These are phyloP conservation scores for Halcyon badia DNA, from an alignment of 2,797 vertebrate genomes.

Conservation along the genomic window DNA sequence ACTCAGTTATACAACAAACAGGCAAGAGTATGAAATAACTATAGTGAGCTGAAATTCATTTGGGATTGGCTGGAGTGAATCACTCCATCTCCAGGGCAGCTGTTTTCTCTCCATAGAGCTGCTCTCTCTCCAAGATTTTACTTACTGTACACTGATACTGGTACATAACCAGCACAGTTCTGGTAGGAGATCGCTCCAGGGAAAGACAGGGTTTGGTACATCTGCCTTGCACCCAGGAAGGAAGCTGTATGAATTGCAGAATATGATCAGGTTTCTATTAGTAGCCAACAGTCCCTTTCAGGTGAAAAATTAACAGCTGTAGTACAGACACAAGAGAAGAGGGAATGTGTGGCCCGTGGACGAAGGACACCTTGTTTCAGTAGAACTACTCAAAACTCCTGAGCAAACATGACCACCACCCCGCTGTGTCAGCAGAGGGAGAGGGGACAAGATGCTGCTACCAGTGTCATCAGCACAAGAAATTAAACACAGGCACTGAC, in stretches of 20 bases:
- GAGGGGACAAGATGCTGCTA: neutral
- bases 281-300: neutral
- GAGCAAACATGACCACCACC: neutral
- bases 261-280: neutral
- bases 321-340: neutral
- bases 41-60: slow-evolving; percentile 2
- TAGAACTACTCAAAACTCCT: neutral
- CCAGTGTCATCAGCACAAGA: neutral
- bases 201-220: neutral
- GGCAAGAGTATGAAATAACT: slow-evolving; percentile 22
- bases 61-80: slow-evolving; percentile 25
- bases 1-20: slow-evolving; percentile 46
- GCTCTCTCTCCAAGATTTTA: neutral
- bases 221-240: neutral
- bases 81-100: slow-evolving; percentile 46
- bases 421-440: neutral
- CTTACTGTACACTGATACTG: neutral
- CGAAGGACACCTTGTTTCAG: neutral
- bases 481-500: neutral
- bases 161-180: neutral
- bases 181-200: neutral
- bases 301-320: neutral
- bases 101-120: neutral
- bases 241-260: neutral
- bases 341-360: neutral